These are phyloP conservation scores for Corvus cornix DNA, from an alignment of 2,113 vertebrate genomes.

Conservation along the genomic window DNA sequence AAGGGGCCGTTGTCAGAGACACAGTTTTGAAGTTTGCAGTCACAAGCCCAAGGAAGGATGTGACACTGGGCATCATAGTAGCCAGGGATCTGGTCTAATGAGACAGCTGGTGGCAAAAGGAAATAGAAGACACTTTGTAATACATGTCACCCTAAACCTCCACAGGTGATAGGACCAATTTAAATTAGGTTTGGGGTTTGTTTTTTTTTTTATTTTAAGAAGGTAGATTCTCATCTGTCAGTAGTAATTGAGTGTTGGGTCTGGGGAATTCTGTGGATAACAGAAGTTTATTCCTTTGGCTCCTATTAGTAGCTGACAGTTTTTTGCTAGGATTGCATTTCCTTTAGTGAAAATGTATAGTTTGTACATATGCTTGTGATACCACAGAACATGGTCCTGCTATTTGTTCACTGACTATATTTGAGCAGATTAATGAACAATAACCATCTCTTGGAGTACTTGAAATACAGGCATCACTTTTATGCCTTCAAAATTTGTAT, in stretches of 20 bases:
- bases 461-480: background rate
- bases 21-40: conserved; percentile 67
- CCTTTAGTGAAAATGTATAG: background rate
- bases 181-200: background rate
- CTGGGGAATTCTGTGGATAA: background rate
- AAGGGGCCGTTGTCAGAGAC: conserved; percentile 61
- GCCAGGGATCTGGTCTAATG: conserved; percentile 82
- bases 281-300: background rate
- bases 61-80: conserved; percentile 74
- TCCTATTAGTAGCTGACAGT: background rate
- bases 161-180: conserved; percentile 79
- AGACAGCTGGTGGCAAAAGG: conserved; percentile 76
- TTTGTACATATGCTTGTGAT: background rate
- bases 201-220: background rate
- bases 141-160: conserved; percentile 52
- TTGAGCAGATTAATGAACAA: background rate
- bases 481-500: background rate
- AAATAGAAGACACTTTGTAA: conserved; percentile 57
- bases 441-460: background rate
- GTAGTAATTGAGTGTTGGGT: background rate
- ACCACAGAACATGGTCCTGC: background rate
- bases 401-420: background rate
- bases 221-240: conserved; percentile 10
- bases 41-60: conserved; percentile 62
- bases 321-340: conserved; percentile 25